These are phyloP conservation scores for Cephonodes hylas DNA, from an alignment of 2,888 invertebrate species.

Conservation along the genomic window DNA sequence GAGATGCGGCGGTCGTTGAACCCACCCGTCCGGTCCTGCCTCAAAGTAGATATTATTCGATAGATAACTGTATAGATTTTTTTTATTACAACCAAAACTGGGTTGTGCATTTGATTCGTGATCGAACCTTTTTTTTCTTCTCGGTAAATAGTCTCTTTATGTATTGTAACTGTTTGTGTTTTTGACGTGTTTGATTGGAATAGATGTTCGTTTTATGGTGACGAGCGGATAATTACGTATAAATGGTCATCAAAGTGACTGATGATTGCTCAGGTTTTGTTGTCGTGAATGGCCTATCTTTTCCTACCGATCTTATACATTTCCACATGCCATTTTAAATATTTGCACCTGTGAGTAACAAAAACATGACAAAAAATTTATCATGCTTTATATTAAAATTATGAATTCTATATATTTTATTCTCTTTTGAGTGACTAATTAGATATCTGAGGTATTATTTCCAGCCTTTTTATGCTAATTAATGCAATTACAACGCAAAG, in stretches of 20 bases:
- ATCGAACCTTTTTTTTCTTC: constrained; percentile 33
- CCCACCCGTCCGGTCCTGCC: constrained; percentile 56
- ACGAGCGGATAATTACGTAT: constrained; percentile 15
- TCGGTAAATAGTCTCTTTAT: constrained; percentile 15
- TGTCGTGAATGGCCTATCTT: neutral
- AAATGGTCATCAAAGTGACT: constrained; percentile 6
- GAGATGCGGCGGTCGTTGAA: constrained; percentile 57
- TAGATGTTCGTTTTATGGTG: constrained; percentile 6
- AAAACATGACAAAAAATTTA: no score
- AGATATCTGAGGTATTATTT: neutral
- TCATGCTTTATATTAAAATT: neutral
- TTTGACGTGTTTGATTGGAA: constrained; percentile 14
- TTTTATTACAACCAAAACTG: constrained; percentile 63
- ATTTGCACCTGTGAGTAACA: neutral
- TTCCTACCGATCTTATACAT: neutral
- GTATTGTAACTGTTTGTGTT: constrained; percentile 16
- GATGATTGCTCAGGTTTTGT: constrained; percentile 11
- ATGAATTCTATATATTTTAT: neutral
- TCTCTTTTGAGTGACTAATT: neutral
- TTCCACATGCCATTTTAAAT: neutral
- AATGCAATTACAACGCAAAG: neutral
- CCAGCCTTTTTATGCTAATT: neutral
- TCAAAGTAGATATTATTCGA: constrained; percentile 71
- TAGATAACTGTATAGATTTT: constrained; percentile 75
- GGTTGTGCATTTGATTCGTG: constrained; percentile 67